These are phyloP conservation scores for Caenorhabditis imperialis DNA, from an alignment of 2,888 invertebrate species.

Conservation along the genomic window DNA sequence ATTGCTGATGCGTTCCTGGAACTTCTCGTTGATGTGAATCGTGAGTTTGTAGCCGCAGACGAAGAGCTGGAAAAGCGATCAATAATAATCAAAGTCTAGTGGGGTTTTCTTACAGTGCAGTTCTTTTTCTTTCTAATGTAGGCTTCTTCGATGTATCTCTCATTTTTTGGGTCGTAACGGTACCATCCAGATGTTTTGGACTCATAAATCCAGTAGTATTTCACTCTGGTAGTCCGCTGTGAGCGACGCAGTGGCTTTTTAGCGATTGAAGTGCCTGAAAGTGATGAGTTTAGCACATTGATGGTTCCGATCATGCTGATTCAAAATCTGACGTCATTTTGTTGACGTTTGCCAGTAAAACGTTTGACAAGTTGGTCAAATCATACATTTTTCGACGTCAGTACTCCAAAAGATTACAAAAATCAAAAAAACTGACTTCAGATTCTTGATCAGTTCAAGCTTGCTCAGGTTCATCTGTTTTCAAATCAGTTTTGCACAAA, in stretches of 20 bases:
- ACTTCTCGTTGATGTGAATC: neutral
- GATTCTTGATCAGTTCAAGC: too few relatives aligned
- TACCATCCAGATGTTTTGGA: conserved; percentile 15
- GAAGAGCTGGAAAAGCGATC: conserved; percentile 14
- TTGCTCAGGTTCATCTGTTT: too few relatives aligned
- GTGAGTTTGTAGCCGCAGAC: conserved; percentile 11
- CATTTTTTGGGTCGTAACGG: conserved; percentile 35
- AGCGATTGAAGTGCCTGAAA: too few relatives aligned
- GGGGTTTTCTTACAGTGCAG: conserved; percentile 12
- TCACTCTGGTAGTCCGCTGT: neutral
- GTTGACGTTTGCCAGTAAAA: too few relatives aligned
- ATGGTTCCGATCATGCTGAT: too few relatives aligned
- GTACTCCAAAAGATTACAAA: too few relatives aligned
- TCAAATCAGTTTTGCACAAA: too few relatives aligned
- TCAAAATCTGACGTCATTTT: too few relatives aligned
- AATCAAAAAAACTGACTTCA: too few relatives aligned
- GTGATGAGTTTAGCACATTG: too few relatives aligned
- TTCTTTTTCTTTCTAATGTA: conserved; percentile 6
- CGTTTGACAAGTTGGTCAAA: too few relatives aligned
- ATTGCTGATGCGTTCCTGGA: neutral
- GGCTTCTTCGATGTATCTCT: conserved; percentile 25
- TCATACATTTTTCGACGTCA: too few relatives aligned
- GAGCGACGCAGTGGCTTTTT: conserved; percentile 14
- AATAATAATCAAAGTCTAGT: neutral
- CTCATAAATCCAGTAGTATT: conserved; percentile 39